Conservation (phyloP, 1,140 invertebrate genomes). For the Belonocnema kinseyi region DNA sequence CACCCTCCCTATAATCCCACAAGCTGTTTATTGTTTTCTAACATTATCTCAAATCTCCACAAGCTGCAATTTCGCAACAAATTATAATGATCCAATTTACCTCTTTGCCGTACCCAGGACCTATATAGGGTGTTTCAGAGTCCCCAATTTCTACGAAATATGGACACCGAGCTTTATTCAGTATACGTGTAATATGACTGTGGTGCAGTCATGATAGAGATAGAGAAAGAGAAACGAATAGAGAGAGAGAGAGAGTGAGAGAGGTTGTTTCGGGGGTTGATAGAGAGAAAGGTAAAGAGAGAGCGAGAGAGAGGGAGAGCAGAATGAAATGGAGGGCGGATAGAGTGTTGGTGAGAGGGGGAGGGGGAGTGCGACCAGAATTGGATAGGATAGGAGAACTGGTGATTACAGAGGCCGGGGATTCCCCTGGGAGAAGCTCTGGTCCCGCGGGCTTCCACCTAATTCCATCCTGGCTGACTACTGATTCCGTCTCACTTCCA, state of each 20-base stretch:
- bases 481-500: conserved; percentile 57
- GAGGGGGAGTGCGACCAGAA: conserved; percentile 61
- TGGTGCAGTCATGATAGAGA: conserved; percentile 41
- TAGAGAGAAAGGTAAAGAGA: conserved; percentile 35
- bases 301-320: conserved; percentile 23
- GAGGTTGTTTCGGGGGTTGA: conserved; percentile 2
- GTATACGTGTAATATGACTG: conserved; percentile 29
- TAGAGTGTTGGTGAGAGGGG: conserved; percentile 35
- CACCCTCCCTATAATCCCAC: background rate
- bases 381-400: conserved; percentile 71
- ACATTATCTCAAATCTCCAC: background rate
- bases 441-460: conserved; percentile 70
- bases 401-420: conserved; percentile 72
- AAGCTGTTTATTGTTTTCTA: background rate
- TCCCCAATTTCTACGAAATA: conserved; percentile 13
- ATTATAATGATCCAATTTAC: conserved; percentile 20
- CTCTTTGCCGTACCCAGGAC: background rate
- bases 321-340: background rate
- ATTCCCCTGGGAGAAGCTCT: conserved; percentile 62
- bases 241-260: conserved; percentile 1
- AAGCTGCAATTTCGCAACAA: background rate
- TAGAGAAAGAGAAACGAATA: conserved; percentile 24
- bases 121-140: background rate
- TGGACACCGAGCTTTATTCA: conserved; percentile 16
- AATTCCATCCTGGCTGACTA: conserved; percentile 72